Percentiles rank a stretch among this genome's conserved stretches.
These are phyloP conservation scores for Gallinago paraguaiae DNA, from an alignment of 2,113 vertebrate genomes.

Conservation along the genomic window DNA sequence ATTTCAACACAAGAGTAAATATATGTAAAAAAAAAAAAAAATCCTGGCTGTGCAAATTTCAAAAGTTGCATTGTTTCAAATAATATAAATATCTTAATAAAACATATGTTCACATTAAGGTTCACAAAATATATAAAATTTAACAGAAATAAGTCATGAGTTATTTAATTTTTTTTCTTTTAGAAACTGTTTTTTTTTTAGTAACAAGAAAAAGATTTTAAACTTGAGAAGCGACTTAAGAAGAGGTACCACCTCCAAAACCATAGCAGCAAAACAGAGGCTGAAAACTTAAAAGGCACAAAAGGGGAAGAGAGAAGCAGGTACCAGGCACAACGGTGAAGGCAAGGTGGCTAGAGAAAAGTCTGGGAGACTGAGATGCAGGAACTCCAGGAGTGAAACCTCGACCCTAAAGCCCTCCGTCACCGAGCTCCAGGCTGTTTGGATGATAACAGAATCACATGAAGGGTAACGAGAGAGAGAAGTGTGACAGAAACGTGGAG, in stretches of 20 bases:
- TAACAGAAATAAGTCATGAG: not conserved
- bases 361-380: not conserved
- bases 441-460: not conserved
- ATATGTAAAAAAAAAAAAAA: not conserved
- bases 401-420: not conserved
- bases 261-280: constrained; percentile 55
- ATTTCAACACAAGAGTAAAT: constrained; percentile 55
- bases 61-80: constrained; percentile 71
- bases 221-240: constrained; percentile 24
- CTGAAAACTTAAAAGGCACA: not conserved
- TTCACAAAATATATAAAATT: constrained; percentile 58
- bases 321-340: not conserved
- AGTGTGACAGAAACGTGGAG: not conserved
- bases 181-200: not conserved
- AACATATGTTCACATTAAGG: constrained; percentile 72
- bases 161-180: not conserved
- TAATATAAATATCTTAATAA: constrained; percentile 78
- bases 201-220: not conserved
- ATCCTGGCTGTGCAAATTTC: constrained; percentile 78
- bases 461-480: not conserved
- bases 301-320: not conserved
- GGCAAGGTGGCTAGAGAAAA: not conserved
- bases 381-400: not conserved
- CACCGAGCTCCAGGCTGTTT: not conserved
- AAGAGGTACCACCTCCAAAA: constrained; percentile 8